phyloP scores from a whole-genome alignment of 2,113 vertebrate genomes.

The Neotoma lepida region DNA sequence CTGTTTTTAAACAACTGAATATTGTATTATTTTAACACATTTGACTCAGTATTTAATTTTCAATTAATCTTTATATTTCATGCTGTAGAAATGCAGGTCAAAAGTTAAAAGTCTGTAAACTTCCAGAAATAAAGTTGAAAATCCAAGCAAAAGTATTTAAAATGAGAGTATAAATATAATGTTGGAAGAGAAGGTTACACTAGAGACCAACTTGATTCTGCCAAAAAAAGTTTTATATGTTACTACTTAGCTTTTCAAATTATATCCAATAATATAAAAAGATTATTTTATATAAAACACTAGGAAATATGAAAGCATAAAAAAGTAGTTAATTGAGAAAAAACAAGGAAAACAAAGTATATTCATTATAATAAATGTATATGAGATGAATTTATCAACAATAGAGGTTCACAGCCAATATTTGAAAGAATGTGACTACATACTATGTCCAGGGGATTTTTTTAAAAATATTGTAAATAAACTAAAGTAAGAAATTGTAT shows the following conservation, averaged over 20 bases:
- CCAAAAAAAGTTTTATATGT: not conserved
- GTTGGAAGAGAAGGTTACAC: not conserved
- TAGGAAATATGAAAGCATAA: not conserved
- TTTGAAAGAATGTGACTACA: not conserved
- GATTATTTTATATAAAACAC: not conserved
- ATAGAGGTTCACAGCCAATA: not conserved
- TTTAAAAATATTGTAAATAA: not conserved
- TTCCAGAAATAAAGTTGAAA: not conserved
- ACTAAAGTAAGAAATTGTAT: not conserved
- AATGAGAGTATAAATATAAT: not conserved
- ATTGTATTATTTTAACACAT: not conserved
- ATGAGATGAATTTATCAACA: not conserved
- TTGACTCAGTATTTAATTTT: slow-evolving; percentile 18
- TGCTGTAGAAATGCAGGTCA: not conserved
- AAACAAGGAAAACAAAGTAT: not conserved
- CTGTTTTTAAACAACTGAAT: not conserved
- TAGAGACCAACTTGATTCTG: not conserved
- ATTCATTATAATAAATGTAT: not conserved
- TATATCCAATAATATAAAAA: not conserved
- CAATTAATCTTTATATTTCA: slow-evolving; percentile 14
- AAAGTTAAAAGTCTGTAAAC: not conserved
- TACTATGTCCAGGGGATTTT: not conserved
- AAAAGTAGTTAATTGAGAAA: not conserved
- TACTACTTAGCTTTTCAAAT: not conserved
- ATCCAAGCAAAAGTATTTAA: not conserved